A percentile compares a stretch with the other conserved stretches of the same genome.
Conservation (phyloP, 1,140 invertebrate species). For the Trypoxylus dichotomus region DNA sequence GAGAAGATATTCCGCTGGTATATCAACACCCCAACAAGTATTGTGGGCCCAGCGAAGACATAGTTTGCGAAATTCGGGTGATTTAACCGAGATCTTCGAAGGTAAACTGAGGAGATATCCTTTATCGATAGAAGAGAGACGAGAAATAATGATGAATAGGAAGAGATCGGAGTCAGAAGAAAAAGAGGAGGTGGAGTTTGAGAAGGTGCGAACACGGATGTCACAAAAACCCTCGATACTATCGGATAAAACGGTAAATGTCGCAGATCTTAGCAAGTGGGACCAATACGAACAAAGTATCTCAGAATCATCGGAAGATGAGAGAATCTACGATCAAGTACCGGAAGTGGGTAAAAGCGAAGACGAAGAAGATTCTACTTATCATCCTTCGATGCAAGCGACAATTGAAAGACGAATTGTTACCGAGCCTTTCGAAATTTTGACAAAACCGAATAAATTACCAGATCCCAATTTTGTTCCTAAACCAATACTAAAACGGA, state of each 20-base stretch:
- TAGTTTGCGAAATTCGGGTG: conserved; percentile 48
- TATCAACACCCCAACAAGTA: conserved; percentile 39
- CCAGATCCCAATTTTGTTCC: conserved; percentile 68
- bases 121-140: conserved; percentile 33
- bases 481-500: conserved; percentile 73
- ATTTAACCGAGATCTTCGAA: conserved; percentile 42
- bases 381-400: conserved; percentile 60
- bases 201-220: conserved; percentile 42
- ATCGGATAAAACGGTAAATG: conserved; percentile 39
- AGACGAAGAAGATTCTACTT: conserved; percentile 66
- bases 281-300: conserved; percentile 47
- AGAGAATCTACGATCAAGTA: conserved; percentile 42
- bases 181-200: conserved; percentile 47
- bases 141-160: conserved; percentile 37
- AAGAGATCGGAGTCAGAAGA: conserved; percentile 47
- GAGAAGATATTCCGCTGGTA: conserved; percentile 43
- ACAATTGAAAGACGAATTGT: conserved; percentile 40
- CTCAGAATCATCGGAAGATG: conserved; percentile 45
- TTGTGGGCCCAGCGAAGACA: conserved; percentile 47
- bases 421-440: conserved; percentile 59
- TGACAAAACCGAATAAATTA: conserved; percentile 59
- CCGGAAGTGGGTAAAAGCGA: conserved; percentile 54
- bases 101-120: conserved; percentile 34
- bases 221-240: background rate
- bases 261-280: conserved; percentile 49